Evolutionary conservation across 2,797 vertebrate genomes (phyloP).

Genomic region (Furcifer pardalis): DNA sequence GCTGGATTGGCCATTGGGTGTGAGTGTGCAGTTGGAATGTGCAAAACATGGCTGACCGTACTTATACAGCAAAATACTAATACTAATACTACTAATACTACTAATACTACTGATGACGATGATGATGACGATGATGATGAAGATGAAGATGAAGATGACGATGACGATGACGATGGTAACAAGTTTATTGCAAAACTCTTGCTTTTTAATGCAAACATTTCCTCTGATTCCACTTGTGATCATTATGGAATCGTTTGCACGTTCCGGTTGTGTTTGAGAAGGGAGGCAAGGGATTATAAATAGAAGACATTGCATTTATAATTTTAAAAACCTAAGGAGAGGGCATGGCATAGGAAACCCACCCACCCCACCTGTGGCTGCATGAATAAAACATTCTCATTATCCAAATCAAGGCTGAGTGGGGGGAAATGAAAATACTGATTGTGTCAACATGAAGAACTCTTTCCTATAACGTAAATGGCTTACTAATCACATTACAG

Average conservation of each 20-base stretch:
- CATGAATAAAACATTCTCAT: slow-evolving; percentile 18
- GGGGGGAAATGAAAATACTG: not conserved
- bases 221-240: not conserved
- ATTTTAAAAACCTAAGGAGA: slow-evolving; percentile 29
- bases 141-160: too few species aligned
- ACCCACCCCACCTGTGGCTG: not conserved
- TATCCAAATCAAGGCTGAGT: not conserved
- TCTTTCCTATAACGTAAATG: not conserved
- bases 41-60: not conserved
- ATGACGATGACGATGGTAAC: too few species aligned
- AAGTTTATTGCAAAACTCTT: not conserved
- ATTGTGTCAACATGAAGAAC: not conserved
- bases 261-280: slow-evolving; percentile 13
- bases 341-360: not conserved
- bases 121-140: too few species aligned
- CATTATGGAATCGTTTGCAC: slow-evolving; percentile 7
- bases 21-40: not conserved
- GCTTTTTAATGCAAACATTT: slow-evolving; percentile 3
- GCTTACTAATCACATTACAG: not conserved
- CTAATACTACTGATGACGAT: too few species aligned
- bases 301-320: slow-evolving; percentile 31
- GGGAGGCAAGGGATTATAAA: too few species aligned
- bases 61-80: not conserved
- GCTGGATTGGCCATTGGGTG: not conserved
- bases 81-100: too few species aligned